A percentile compares a stretch with the other conserved stretches of the same genome.
phyloP scores from a whole-genome alignment of 2,113 vertebrate genomes.

The Dicrurus megarhynchus region DNA sequence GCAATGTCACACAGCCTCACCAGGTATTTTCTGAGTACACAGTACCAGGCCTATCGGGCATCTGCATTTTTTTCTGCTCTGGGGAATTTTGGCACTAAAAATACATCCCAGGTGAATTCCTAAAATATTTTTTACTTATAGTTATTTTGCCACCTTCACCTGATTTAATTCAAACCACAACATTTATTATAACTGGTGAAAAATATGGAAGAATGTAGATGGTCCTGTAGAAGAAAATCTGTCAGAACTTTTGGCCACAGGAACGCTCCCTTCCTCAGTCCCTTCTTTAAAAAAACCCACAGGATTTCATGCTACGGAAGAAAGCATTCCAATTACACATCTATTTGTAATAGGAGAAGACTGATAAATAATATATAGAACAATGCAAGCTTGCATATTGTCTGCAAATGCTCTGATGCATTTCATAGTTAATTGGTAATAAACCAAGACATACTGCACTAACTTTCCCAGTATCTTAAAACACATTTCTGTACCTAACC shows the following conservation, averaged over 20 bases:
- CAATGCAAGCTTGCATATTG: constrained; percentile 25
- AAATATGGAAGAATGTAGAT: background rate
- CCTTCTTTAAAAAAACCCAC: background rate
- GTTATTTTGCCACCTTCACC: background rate
- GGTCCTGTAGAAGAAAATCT: background rate
- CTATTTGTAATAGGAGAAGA: constrained; percentile 47
- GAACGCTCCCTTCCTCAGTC: background rate
- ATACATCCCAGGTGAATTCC: background rate
- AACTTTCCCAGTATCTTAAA: background rate
- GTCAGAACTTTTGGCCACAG: background rate
- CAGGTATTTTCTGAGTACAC: background rate
- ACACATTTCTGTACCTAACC: background rate
- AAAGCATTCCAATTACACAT: constrained; percentile 17
- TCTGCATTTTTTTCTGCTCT: background rate
- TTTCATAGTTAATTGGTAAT: constrained; percentile 5
- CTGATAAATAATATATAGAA: constrained; percentile 59
- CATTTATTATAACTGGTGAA: background rate
- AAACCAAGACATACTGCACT: background rate
- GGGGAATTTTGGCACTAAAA: background rate
- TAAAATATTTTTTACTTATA: background rate
- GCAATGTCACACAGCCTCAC: background rate
- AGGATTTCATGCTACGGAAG: background rate
- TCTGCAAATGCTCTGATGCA: constrained; percentile 37
- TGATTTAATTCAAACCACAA: background rate
- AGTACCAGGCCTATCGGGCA: background rate